These are phyloP conservation scores for Oxygymnocypris stewartii DNA, from an alignment of 2,113 vertebrate genomes.

Conservation along the genomic window DNA sequence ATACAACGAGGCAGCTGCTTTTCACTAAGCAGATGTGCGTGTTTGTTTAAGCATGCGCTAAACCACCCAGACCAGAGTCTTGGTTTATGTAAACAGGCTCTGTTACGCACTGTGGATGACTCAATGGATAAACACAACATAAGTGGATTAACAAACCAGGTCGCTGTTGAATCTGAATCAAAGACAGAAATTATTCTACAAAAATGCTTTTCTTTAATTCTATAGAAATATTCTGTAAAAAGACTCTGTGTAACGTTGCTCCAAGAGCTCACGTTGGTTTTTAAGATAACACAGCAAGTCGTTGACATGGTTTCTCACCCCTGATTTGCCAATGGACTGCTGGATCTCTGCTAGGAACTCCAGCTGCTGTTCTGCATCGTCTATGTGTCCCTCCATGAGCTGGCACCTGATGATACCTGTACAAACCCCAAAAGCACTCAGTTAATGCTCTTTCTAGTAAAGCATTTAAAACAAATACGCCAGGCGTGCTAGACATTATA, in stretches of 20 bases:
- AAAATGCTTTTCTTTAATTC: background rate
- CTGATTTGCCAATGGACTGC: slow-evolving; percentile 90
- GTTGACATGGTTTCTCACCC: slow-evolving; percentile 68
- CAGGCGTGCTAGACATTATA: background rate
- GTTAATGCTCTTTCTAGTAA: background rate
- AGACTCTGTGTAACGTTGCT: background rate
- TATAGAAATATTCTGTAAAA: background rate
- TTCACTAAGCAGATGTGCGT: background rate
- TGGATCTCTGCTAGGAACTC: slow-evolving; percentile 94
- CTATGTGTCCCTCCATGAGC: slow-evolving; percentile 84
- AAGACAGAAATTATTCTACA: background rate
- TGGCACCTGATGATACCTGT: slow-evolving; percentile 92
- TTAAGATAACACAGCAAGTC: background rate
- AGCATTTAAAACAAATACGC: background rate
- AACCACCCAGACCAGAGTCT: background rate
- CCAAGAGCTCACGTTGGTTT: background rate
- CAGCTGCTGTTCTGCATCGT: slow-evolving; percentile 93
- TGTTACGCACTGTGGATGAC: background rate
- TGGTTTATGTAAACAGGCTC: background rate
- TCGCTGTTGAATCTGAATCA: background rate
- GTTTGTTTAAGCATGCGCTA: background rate
- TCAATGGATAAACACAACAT: background rate
- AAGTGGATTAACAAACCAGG: background rate
- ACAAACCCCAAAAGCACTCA: background rate
- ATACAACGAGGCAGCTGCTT: background rate